These are phyloP conservation scores for Catalaphyllia jardinei DNA, from an alignment of 64 coral and sea anemone genomes.

Conservation along the genomic window DNA sequence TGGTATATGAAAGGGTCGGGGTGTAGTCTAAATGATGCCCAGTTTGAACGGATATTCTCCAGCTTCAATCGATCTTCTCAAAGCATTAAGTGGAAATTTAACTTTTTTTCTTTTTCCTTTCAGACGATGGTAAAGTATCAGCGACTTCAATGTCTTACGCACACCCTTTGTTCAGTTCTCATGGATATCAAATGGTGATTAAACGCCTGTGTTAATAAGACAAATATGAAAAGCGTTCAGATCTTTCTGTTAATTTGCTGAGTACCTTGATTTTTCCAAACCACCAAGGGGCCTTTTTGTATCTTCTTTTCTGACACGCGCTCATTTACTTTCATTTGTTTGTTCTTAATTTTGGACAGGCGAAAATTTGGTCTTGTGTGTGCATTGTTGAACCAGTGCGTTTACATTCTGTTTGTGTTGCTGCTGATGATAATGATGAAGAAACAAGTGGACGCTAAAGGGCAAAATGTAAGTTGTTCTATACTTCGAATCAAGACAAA, in stretches of 20 bases:
- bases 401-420: constrained; percentile 72
- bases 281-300: too few species aligned
- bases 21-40: too few species aligned
- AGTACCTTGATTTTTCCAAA: too few species aligned
- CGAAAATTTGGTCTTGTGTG: constrained; percentile 90
- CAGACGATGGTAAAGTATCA: constrained; percentile 96
- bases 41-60: too few species aligned
- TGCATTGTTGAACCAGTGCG: constrained; percentile 75
- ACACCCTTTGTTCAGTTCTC: constrained; percentile 80
- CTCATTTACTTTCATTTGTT: too few species aligned
- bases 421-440: constrained; percentile 75
- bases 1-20: too few species aligned
- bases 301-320: too few species aligned
- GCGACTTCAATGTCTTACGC: constrained; percentile 75
- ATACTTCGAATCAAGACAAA: too few species aligned
- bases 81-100: too few species aligned
- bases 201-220: not conserved
- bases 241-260: too few species aligned
- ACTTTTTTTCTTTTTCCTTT: not conserved
- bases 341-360: constrained; percentile 27
- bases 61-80: too few species aligned
- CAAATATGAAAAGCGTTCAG: too few species aligned
- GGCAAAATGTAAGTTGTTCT: not conserved
- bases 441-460: constrained; percentile 17
- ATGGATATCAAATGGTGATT: constrained; percentile 93